These are phyloP conservation scores for Petrocephalus sullivani DNA, from an alignment of 2,797 vertebrate genomes.

Conservation along the genomic window DNA sequence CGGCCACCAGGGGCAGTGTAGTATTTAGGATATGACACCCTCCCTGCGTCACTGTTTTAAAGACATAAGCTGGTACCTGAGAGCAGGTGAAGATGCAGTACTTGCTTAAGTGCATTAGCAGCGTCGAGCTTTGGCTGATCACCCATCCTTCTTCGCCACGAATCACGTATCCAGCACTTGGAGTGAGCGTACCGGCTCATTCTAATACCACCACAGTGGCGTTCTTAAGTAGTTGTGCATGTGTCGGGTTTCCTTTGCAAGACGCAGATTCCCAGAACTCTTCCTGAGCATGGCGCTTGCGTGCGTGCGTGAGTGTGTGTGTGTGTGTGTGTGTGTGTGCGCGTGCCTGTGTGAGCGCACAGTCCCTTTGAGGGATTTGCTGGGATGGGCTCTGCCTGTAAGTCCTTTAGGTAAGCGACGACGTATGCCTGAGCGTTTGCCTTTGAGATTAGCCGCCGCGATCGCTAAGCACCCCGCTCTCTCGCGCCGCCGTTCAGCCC, in stretches of 20 bases:
- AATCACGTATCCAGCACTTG: neutral
- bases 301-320: constrained; percentile 6
- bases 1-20: neutral
- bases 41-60: neutral
- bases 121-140: neutral
- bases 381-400: neutral
- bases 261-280: neutral
- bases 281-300: neutral
- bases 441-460: neutral
- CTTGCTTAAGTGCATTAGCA: neutral
- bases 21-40: neutral
- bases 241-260: neutral
- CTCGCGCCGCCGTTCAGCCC: neutral
- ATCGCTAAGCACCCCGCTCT: neutral
- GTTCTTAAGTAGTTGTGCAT: neutral
- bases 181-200: neutral
- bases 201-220: neutral
- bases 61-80: neutral
- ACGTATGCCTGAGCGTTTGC: neutral
- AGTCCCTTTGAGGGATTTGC: neutral
- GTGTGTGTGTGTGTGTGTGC: neutral
- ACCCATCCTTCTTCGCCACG: neutral
- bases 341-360: neutral
- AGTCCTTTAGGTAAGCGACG: neutral
- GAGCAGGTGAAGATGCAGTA: neutral